phyloP scores from a whole-genome alignment of 2,113 vertebrate species.

The Gnathonemus echidnorhynchus region DNA sequence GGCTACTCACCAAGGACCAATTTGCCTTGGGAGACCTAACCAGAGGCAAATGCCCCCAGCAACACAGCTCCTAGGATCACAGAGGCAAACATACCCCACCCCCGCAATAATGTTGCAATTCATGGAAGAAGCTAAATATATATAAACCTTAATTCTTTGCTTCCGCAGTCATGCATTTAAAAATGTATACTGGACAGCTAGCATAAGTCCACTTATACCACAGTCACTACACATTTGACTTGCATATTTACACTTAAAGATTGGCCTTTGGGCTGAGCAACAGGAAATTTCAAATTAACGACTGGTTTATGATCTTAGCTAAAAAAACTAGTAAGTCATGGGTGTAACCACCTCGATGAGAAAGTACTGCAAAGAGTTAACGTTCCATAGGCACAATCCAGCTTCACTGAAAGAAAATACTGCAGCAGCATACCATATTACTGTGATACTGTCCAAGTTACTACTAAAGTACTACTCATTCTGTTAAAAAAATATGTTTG shows the following conservation, averaged over 20 bases:
- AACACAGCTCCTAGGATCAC: too few relatives aligned
- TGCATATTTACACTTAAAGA: background rate
- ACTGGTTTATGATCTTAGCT: background rate
- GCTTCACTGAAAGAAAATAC: background rate
- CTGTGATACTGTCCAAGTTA: background rate
- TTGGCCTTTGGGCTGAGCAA: background rate
- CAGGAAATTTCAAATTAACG: background rate
- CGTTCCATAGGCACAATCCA: background rate
- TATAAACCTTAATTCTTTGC: background rate
- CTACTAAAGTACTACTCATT: background rate
- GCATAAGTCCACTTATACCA: background rate
- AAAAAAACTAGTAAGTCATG: background rate
- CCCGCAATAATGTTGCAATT: background rate
- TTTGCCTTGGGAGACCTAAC: background rate
- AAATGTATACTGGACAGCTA: background rate
- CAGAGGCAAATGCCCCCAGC: too few relatives aligned
- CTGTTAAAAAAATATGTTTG: background rate
- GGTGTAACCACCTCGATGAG: too few relatives aligned
- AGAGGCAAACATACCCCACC: too few relatives aligned
- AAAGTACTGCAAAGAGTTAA: too few relatives aligned
- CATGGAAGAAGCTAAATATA: background rate
- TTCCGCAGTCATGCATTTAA: background rate
- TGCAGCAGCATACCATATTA: background rate
- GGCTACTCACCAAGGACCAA: background rate
- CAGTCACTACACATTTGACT: background rate